A percentile compares a stretch with the other conserved stretches of the same genome.
Conservation (phyloP, 35 echinoderm and acorn worm genomes). For the Lytechinus variegatus region DNA sequence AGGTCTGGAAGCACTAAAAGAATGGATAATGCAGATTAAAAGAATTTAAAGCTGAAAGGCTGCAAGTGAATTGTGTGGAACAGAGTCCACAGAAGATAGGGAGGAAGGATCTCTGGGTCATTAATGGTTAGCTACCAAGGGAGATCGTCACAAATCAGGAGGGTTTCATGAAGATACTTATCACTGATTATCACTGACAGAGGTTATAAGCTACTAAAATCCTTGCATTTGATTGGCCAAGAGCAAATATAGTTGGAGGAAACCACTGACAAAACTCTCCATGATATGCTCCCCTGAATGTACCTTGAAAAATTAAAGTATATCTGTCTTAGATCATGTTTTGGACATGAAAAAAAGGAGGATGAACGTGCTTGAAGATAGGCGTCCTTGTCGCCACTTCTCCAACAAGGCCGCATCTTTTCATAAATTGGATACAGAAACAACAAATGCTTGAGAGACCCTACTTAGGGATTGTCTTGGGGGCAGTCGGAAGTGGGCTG, state of each 20-base stretch:
- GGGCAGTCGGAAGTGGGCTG: background rate
- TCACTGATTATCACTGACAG: too few species aligned
- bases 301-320: background rate
- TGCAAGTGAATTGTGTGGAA: background rate
- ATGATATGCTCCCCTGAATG: background rate
- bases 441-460: background rate
- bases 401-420: conserved; percentile 1
- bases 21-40: background rate
- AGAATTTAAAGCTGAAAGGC: background rate
- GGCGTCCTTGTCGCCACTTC: background rate
- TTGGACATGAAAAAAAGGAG: background rate
- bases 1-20: background rate
- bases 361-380: background rate
- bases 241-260: too few species aligned
- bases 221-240: too few species aligned
- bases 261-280: too few species aligned
- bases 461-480: background rate
- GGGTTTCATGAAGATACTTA: too few species aligned
- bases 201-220: too few species aligned
- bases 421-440: conserved; percentile 20
- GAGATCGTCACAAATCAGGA: background rate
- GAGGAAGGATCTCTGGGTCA: background rate
- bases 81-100: background rate
- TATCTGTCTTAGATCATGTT: background rate
- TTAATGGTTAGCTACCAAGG: background rate